Evolutionary conservation across 2,888 invertebrate genomes (phyloP).

Genomic region (Papilio gigon): DNA sequence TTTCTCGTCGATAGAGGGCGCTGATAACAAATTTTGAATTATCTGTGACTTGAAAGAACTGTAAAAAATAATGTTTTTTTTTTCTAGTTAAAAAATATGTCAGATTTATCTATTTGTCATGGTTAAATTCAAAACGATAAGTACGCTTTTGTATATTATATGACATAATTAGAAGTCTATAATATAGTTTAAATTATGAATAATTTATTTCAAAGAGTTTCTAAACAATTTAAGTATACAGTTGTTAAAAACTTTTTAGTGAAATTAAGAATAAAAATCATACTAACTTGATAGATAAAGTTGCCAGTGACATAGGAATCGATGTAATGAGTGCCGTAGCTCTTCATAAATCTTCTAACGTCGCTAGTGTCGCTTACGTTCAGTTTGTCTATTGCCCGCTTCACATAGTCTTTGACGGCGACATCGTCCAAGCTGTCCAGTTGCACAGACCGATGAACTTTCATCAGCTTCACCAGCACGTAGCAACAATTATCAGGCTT

Average conservation of each 20-base stretch:
- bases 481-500: conserved; percentile 89
- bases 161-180: neutral
- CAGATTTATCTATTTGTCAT: neutral
- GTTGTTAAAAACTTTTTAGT: neutral
- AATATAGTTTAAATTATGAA: neutral
- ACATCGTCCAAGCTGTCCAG: conserved; percentile 83
- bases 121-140: neutral
- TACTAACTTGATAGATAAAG: conserved; percentile 90
- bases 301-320: conserved; percentile 93
- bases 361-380: conserved; percentile 86
- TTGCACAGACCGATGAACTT: conserved; percentile 86
- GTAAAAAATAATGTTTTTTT: neutral
- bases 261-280: neutral
- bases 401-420: conserved; percentile 84
- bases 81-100: neutral
- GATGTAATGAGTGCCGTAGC: conserved; percentile 93
- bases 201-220: neutral
- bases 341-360: conserved; percentile 89
- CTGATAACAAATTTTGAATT: neutral
- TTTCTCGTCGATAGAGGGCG: neutral
- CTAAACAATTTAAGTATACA: neutral
- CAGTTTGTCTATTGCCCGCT: conserved; percentile 84
- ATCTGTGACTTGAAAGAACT: neutral
- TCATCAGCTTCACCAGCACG: conserved; percentile 84
- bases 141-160: neutral